A percentile compares a stretch with the other conserved stretches of the same genome.
Conservation (phyloP, 1,140 invertebrate species). For the Drosophila eugracilis region DNA sequence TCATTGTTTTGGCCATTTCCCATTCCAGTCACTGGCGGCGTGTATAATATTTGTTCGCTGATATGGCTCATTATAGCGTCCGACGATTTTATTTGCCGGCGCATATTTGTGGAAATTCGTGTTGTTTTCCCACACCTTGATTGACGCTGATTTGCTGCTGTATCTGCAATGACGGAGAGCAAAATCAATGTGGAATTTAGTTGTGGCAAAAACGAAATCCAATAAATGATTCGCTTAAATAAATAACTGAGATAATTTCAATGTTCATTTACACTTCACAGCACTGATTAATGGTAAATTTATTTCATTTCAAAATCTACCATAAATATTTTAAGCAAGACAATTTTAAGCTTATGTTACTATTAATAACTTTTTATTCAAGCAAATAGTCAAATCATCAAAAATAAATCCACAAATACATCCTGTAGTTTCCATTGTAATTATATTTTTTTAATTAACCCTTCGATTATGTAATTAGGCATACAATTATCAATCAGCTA, state of each 20-base stretch:
- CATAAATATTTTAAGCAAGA: too few species aligned
- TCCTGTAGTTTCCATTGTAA: not conserved
- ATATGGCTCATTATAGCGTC: slow-evolving; percentile 77
- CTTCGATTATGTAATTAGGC: slow-evolving; percentile 35
- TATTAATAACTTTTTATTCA: not conserved
- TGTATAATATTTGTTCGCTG: slow-evolving; percentile 67
- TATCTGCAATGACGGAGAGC: slow-evolving; percentile 20
- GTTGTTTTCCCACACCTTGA: slow-evolving; percentile 22
- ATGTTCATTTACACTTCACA: not conserved
- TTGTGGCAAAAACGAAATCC: slow-evolving; percentile 9
- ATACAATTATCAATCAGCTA: slow-evolving; percentile 30
- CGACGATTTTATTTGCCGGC: slow-evolving; percentile 51
- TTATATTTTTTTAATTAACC: slow-evolving; percentile 29
- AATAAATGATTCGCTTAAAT: not conserved
- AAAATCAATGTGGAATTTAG: slow-evolving; percentile 6
- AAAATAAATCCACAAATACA: not conserved
- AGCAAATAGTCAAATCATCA: not conserved
- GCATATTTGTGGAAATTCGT: slow-evolving; percentile 55
- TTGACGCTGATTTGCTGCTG: slow-evolving; percentile 41
- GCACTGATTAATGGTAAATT: too few species aligned
- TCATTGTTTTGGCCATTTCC: slow-evolving; percentile 49
- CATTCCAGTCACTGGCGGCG: slow-evolving; percentile 41
- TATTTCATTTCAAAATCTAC: too few species aligned
- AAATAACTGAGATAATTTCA: slow-evolving; percentile 1
- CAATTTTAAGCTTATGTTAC: too few species aligned